Conservation (phyloP, 2,797 vertebrate species). For the Anisognathus igniventris region DNA sequence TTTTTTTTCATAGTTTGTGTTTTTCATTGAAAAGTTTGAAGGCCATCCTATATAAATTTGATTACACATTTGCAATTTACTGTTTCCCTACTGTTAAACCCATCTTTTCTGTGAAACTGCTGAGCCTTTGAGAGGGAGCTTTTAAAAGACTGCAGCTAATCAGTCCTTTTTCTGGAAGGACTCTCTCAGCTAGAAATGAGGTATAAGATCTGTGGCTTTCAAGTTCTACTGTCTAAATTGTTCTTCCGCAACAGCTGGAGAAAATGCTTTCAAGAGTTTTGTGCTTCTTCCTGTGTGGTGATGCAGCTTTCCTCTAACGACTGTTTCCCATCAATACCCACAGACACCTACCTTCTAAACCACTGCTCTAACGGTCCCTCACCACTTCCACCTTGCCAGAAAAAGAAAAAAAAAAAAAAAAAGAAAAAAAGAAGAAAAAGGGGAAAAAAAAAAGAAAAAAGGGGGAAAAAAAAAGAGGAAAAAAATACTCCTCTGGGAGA, state of each 20-base stretch:
- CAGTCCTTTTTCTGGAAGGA: conserved; percentile 5
- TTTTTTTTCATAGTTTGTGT: neutral
- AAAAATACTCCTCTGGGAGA: conserved; percentile 29
- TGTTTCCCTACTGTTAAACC: neutral
- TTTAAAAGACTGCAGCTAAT: conserved; percentile 2
- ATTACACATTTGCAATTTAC: neutral
- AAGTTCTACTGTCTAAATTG: conserved; percentile 60
- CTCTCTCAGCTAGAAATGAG: neutral
- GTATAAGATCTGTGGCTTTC: conserved; percentile 51
- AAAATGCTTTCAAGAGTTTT: conserved; percentile 74
- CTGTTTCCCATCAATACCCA: conserved; percentile 89
- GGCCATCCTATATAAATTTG: neutral
- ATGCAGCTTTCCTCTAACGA: conserved; percentile 81
- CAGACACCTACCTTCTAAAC: conserved; percentile 88
- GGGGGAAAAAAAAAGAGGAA: neutral
- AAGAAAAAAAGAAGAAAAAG: neutral
- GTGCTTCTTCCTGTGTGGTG: conserved; percentile 76
- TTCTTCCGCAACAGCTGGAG: conserved; percentile 73
- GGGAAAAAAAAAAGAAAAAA: conserved; percentile 15
- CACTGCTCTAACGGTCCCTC: conserved; percentile 88
- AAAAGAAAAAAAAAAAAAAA: neutral
- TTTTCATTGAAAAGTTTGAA: neutral
- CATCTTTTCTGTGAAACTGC: neutral
- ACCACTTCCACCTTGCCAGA: conserved; percentile 89
- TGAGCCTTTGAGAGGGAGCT: neutral